phyloP scores from a whole-genome alignment of 2,113 vertebrate species.

The Xyliphius kryptos region DNA sequence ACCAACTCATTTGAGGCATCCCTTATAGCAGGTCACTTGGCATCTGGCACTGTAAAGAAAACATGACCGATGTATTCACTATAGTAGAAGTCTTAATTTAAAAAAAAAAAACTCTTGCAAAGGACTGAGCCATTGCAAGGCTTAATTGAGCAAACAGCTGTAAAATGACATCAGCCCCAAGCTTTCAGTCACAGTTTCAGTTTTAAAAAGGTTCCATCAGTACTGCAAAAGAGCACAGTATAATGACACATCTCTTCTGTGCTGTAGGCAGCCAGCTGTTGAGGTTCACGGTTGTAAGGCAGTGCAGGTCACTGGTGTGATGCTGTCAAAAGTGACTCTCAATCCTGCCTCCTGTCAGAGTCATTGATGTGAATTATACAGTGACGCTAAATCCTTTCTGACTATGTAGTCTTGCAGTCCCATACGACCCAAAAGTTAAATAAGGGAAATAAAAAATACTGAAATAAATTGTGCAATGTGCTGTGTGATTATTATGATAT shows the following conservation, averaged over 20 bases:
- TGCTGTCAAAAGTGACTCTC: conserved; percentile 33
- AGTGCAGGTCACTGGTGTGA: conserved; percentile 27
- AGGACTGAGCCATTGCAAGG: conserved; percentile 14
- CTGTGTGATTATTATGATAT: too few relatives aligned
- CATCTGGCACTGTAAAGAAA: conserved; percentile 28
- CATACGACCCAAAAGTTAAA: conserved; percentile 1
- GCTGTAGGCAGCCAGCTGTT: conserved; percentile 42
- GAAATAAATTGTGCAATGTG: neutral
- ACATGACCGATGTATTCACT: conserved; percentile 13
- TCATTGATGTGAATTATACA: conserved; percentile 30
- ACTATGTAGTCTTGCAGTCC: neutral
- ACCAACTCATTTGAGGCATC: conserved; percentile 33
- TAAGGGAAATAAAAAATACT: neutral
- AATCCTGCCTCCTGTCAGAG: conserved; percentile 33
- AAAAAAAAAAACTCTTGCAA: conserved; percentile 20
- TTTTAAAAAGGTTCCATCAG: conserved; percentile 59
- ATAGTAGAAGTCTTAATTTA: conserved; percentile 17
- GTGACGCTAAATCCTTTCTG: conserved; percentile 23
- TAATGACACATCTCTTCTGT: conserved; percentile 46
- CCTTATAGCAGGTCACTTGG: conserved; percentile 36
- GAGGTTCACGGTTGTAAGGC: conserved; percentile 28
- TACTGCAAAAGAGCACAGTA: conserved; percentile 48
- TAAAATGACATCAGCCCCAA: conserved; percentile 54
- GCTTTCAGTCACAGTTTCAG: conserved; percentile 43
- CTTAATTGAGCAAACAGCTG: conserved; percentile 54